phyloP scores from a whole-genome alignment of 2,113 vertebrate genomes.

The Sinocyclocheilus rhinocerous region DNA sequence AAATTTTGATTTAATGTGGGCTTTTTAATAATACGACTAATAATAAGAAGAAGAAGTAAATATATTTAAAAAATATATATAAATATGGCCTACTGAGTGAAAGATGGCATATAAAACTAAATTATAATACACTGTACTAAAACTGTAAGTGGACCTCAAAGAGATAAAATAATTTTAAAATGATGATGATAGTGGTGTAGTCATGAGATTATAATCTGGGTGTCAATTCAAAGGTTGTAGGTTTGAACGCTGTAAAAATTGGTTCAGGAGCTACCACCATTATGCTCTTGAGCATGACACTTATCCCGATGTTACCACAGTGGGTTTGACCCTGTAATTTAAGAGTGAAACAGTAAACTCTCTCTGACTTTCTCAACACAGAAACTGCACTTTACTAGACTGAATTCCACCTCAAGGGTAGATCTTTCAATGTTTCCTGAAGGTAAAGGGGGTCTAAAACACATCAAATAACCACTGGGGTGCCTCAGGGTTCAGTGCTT shows the following conservation, averaged over 20 bases:
- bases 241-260: not conserved
- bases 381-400: not conserved
- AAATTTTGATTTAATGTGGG: no score
- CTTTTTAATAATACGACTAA: no score
- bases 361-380: not conserved
- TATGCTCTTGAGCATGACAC: not conserved
- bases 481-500: not conserved
- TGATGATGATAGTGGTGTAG: not conserved
- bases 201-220: not conserved
- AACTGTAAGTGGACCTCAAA: not conserved
- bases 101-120: not conserved
- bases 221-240: not conserved
- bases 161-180: not conserved
- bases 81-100: not conserved
- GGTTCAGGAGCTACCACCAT: not conserved
- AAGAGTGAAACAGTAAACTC: not conserved
- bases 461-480: not conserved
- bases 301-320: not conserved
- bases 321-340: constrained; percentile 4
- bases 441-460: not conserved
- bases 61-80: no score
- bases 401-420: not conserved
- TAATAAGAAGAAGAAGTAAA: no score
- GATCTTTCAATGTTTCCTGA: not conserved
- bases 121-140: not conserved